phyloP scores from a whole-genome alignment of 2,888 invertebrate genomes.

The Diarsia mendica region DNA sequence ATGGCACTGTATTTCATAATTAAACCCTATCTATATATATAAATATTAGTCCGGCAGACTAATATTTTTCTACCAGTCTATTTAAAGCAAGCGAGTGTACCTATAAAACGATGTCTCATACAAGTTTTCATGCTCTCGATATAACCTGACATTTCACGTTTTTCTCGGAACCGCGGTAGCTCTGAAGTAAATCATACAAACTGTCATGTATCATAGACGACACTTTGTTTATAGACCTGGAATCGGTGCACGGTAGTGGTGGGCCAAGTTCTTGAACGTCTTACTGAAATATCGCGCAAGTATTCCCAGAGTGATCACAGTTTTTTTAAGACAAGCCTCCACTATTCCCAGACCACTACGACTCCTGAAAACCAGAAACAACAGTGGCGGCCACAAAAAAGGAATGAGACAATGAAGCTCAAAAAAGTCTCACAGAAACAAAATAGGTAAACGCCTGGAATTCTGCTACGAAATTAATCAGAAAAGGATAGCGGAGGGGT shows the following conservation, averaged over 20 bases:
- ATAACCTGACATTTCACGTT: constrained; percentile 45
- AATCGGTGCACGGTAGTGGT: constrained; percentile 16
- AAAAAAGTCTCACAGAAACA: too few species aligned
- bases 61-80: not conserved
- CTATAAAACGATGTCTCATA: not conserved
- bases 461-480: too few species aligned
- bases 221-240: constrained; percentile 28
- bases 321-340: too few species aligned
- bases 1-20: not conserved
- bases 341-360: too few species aligned
- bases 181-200: constrained; percentile 50
- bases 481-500: too few species aligned
- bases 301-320: not conserved
- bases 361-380: too few species aligned
- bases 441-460: too few species aligned
- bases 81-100: too few species aligned
- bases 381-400: too few species aligned
- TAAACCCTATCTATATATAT: not conserved
- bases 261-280: constrained; percentile 12
- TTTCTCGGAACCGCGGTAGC: constrained; percentile 33
- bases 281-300: not conserved
- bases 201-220: constrained; percentile 26
- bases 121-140: constrained; percentile 17
- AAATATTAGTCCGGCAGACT: too few species aligned
- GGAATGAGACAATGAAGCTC: too few species aligned